These are phyloP conservation scores for Pontoporia blainvillei DNA, from an alignment of 2,113 vertebrate species.

Conservation along the genomic window DNA sequence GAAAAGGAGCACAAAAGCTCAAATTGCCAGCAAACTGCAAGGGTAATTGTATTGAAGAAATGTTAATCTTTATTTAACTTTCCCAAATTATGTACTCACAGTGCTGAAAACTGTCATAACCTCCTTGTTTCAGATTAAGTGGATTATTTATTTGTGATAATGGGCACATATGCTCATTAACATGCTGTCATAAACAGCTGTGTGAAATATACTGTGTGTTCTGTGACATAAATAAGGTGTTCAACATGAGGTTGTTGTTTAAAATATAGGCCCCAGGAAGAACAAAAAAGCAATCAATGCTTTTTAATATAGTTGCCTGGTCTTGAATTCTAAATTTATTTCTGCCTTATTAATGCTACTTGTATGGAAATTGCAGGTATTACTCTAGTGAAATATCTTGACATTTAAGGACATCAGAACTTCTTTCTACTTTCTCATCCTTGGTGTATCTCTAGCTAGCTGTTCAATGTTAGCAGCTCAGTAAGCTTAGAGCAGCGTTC, in stretches of 20 bases:
- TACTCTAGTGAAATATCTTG: background rate
- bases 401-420: background rate
- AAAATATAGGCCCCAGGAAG: slow-evolving; percentile 47
- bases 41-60: slow-evolving; percentile 67
- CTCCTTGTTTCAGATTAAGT: slow-evolving; percentile 56
- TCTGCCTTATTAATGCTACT: background rate
- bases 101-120: slow-evolving; percentile 57
- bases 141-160: slow-evolving; percentile 74
- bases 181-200: slow-evolving; percentile 62
- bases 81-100: slow-evolving; percentile 43
- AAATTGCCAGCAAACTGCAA: slow-evolving; percentile 55
- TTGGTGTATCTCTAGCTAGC: background rate
- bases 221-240: slow-evolving; percentile 55
- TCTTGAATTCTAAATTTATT: background rate
- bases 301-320: background rate
- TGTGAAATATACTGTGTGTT: slow-evolving; percentile 12
- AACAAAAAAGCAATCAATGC: slow-evolving; percentile 11
- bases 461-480: background rate
- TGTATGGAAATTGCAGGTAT: background rate
- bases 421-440: background rate
- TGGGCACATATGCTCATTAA: slow-evolving; percentile 63
- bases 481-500: background rate
- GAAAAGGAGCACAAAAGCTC: slow-evolving; percentile 43
- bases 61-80: slow-evolving; percentile 79
- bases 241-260: background rate